These are phyloP conservation scores for Acleris holmiana DNA, from an alignment of 2,888 invertebrate species.

Conservation along the genomic window DNA sequence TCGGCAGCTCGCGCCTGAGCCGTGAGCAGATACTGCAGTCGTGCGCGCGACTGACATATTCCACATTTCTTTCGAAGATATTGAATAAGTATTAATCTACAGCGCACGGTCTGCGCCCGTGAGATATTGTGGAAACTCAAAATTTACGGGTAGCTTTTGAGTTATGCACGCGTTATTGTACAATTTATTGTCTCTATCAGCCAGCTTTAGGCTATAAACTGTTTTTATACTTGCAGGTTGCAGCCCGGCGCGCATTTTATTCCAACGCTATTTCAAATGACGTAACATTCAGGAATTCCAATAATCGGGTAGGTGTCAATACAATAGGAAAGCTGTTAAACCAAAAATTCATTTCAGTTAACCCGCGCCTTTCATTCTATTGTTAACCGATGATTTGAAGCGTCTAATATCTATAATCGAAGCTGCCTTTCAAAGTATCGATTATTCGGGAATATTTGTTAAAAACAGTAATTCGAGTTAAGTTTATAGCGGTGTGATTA, in stretches of 20 bases:
- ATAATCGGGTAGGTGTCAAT: conserved; percentile 45
- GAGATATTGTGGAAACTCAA: conserved; percentile 61
- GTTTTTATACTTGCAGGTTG: conserved; percentile 55
- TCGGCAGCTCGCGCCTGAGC: conserved; percentile 42
- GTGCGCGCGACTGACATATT: conserved; percentile 35
- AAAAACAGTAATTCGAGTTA: conserved; percentile 56
- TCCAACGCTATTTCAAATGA: conserved; percentile 41
- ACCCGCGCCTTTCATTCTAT: conserved; percentile 48
- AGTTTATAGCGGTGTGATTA: conserved; percentile 65
- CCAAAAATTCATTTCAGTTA: conserved; percentile 54
- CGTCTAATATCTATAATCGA: conserved; percentile 53
- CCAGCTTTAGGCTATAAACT: conserved; percentile 56
- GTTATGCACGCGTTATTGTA: conserved; percentile 50
- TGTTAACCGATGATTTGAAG: conserved; percentile 50
- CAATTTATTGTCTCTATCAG: conserved; percentile 68
- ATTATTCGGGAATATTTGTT: conserved; percentile 56
- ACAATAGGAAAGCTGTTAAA: conserved; percentile 50
- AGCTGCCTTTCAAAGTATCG: conserved; percentile 48
- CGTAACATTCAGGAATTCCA: conserved; percentile 44
- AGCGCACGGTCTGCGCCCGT: conserved; percentile 54
- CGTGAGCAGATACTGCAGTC: conserved; percentile 34
- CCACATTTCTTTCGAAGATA: conserved; percentile 57
- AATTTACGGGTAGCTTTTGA: conserved; percentile 66
- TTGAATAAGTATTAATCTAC: conserved; percentile 61
- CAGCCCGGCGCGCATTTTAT: conserved; percentile 5